Conservation (phyloP, 1,140 invertebrate species). For the Cydia strobilella region DNA sequence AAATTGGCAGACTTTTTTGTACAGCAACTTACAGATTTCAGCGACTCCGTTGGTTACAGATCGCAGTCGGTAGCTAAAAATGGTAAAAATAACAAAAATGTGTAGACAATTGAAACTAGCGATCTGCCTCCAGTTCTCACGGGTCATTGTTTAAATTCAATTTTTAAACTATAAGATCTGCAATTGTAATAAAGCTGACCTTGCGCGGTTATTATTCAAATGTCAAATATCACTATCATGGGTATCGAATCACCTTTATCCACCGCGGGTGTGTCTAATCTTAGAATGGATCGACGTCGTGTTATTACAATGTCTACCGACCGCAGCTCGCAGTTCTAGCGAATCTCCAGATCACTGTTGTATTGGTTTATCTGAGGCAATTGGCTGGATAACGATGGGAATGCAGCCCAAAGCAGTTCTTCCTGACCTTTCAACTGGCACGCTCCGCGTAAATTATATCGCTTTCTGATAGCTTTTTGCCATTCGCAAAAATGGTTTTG, state of each 20-base stretch:
- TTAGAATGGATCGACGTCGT: slow-evolving; percentile 17
- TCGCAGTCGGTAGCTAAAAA: too few species aligned
- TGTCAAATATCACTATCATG: slow-evolving; percentile 18
- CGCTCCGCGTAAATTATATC: slow-evolving; percentile 9
- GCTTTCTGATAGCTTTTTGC: slow-evolving; percentile 15
- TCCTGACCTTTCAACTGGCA: slow-evolving; percentile 28
- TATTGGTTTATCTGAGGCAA: not conserved
- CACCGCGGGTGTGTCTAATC: slow-evolving; percentile 9
- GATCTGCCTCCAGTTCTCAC: too few species aligned
- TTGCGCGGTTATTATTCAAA: slow-evolving; percentile 18
- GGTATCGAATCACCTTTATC: slow-evolving; percentile 23
- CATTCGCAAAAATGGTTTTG: not conserved
- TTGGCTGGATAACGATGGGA: not conserved
- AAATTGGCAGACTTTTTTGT: too few species aligned
- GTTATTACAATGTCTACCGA: not conserved
- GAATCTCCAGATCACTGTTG: not conserved
- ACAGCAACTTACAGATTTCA: too few species aligned
- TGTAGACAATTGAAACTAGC: too few species aligned
- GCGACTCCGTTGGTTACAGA: too few species aligned
- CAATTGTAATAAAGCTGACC: not conserved
- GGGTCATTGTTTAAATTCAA: not conserved
- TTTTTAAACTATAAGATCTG: not conserved
- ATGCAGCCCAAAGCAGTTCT: slow-evolving; percentile 4
- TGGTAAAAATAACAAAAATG: too few species aligned
- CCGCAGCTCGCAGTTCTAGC: too few species aligned